A percentile compares a stretch with the other conserved stretches of the same genome.
Evolutionary conservation across 2,797 vertebrate genomes (phyloP).

Genomic region (Philypnodon macrostomus): DNA sequence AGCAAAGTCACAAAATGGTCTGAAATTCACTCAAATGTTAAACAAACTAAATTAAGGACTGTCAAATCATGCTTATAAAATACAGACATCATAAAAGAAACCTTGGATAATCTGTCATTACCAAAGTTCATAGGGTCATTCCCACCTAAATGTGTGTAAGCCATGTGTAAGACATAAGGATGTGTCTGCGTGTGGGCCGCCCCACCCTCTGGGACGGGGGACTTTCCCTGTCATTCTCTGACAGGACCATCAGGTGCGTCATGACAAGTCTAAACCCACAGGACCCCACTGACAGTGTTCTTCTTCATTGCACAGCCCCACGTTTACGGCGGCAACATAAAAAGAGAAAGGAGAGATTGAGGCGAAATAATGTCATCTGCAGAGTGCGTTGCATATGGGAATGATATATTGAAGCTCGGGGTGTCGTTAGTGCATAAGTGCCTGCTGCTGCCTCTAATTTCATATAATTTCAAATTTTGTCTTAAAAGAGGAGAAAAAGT

Average conservation of each 20-base stretch:
- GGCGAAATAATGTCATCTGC: slow-evolving; percentile 49
- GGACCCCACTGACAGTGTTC: slow-evolving; percentile 46
- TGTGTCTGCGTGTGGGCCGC: slow-evolving; percentile 59
- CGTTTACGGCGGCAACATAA: slow-evolving; percentile 35
- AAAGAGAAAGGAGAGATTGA: slow-evolving; percentile 38
- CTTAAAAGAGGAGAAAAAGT: slow-evolving; percentile 72
- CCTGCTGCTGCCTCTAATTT: slow-evolving; percentile 76
- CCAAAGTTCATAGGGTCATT: slow-evolving; percentile 44
- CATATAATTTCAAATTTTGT: slow-evolving; percentile 78
- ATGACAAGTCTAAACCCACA: slow-evolving; percentile 73
- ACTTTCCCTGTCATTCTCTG: slow-evolving; percentile 63
- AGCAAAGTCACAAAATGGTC: too few species aligned
- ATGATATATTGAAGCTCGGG: slow-evolving; percentile 70
- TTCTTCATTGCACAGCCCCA: slow-evolving; percentile 32
- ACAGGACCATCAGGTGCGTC: slow-evolving; percentile 71
- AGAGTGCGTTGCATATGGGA: slow-evolving; percentile 70
- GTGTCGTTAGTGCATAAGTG: slow-evolving; percentile 68
- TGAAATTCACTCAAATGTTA: not conserved
- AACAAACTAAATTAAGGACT: slow-evolving; percentile 4
- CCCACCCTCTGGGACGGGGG: slow-evolving; percentile 70
- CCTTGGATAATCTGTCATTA: slow-evolving; percentile 21
- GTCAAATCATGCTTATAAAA: slow-evolving; percentile 5
- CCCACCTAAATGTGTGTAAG: slow-evolving; percentile 36
- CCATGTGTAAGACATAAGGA: slow-evolving; percentile 32
- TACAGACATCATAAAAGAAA: not conserved